phyloP scores from a whole-genome alignment of 1,140 invertebrate genomes.

The Sitobion miscanthi region DNA sequence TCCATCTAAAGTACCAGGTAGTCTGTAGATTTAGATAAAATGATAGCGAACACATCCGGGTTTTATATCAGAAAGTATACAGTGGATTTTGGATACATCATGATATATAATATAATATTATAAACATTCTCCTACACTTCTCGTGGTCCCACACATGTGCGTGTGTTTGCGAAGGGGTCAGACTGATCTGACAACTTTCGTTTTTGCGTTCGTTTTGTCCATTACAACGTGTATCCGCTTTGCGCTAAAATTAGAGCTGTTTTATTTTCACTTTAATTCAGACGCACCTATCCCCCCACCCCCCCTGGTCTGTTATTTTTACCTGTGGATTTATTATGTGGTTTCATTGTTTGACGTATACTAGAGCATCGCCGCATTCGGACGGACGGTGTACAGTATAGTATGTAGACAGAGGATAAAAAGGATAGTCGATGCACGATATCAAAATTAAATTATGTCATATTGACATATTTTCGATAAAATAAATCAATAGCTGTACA shows the following conservation, averaged over 20 bases:
- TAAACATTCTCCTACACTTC: slow-evolving; percentile 21
- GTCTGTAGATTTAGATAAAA: not conserved
- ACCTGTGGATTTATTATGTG: not conserved
- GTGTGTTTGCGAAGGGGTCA: not conserved
- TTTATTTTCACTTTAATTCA: slow-evolving; percentile 39
- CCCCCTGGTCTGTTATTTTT: not conserved
- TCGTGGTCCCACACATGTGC: not conserved
- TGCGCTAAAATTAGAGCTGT: not conserved
- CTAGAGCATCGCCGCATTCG: not conserved
- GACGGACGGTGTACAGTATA: not conserved
- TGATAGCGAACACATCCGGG: not conserved
- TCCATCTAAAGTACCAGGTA: not conserved
- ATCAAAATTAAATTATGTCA: not conserved
- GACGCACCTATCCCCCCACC: not conserved
- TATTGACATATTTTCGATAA: not conserved
- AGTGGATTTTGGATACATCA: not conserved
- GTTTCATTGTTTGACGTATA: not conserved
- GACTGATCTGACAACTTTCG: slow-evolving; percentile 39
- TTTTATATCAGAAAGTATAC: slow-evolving; percentile 12
- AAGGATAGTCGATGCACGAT: not conserved
- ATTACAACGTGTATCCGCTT: not conserved
- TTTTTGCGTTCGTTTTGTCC: slow-evolving; percentile 15
- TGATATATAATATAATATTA: not conserved
- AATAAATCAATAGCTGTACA: not conserved
- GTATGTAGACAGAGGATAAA: not conserved